Evolutionary conservation across 2,797 vertebrate genomes (phyloP), one percentile per base, ranked within the genome.

Genomic region (Eurystomus glaucurus): DNA sequence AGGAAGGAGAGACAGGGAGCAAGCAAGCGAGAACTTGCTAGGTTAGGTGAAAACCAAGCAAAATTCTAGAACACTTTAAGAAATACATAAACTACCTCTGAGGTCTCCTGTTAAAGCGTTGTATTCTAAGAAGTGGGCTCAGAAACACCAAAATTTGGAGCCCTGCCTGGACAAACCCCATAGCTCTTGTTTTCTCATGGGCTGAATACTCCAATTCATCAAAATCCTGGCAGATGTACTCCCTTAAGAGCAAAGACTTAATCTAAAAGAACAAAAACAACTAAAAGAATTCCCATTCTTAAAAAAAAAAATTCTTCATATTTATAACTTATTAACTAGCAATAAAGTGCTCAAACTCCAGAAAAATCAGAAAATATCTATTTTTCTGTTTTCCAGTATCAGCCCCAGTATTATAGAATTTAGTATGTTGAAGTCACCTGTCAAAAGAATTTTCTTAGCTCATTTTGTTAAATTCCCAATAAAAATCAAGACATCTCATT

Each of bases 381-480:
- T 18, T 72, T 82, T 77, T 8, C 33, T 35, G 3, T 14, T 80
- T 82, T 65, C 23, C 35, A 85, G 77, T 85, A 62, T 10, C 7
- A 87, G 12, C 3, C 17, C 7, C 6, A 43, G 14, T 50, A 37
- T 82, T 65, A 62, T 2, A 71, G 23, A 75, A 74, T 33, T 68
- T 48, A 41, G 5, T 50, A 35, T 7, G 28, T 54, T 76, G 29
- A 90, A 11, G 23, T 43, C 23, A 79, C n/a, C 12, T 65, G 17
- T 66, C 45, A 77, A 81, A 96, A 88, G 12, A 90, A 64, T 5
- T 37, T 88, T 55, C 35, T 62, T 90, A 37, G 48, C 5, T 46
- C 25, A 81, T 80, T 92, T 80, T 43, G 37, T 76, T 31, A 50
- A 78, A 52, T 69, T 87, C 66, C 20, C 25, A 46, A 26, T 41